Evolutionary conservation across 2,797 vertebrate genomes (phyloP).

Genomic region (Diplodus sargus): DNA sequence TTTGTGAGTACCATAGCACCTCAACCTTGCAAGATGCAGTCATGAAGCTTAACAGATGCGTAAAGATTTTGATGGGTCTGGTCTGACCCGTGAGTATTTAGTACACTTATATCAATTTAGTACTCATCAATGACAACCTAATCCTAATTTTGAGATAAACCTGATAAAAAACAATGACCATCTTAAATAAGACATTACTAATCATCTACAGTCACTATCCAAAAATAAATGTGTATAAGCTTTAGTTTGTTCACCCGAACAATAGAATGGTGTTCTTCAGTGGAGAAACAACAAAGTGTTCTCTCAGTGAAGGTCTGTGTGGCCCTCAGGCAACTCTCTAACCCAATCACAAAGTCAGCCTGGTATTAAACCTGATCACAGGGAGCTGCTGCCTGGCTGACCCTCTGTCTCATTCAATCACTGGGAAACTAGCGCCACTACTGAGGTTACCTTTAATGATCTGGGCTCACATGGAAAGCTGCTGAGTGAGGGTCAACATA

Average conservation of each 20-base stretch:
- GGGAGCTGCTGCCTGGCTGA: constrained; percentile 61
- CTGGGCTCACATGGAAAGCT: constrained; percentile 1
- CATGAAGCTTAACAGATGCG: too few species aligned
- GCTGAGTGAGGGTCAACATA: neutral
- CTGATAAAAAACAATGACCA: neutral
- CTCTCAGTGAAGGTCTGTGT: constrained; percentile 81
- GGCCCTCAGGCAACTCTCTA: constrained; percentile 81
- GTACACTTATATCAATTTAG: too few species aligned
- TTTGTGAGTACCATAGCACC: too few species aligned
- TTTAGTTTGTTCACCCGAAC: neutral
- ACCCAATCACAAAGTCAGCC: constrained; percentile 72
- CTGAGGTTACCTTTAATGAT: constrained; percentile 23
- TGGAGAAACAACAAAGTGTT: constrained; percentile 36
- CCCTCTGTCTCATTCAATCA: constrained; percentile 76
- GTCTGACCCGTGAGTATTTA: too few species aligned
- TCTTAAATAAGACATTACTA: neutral
- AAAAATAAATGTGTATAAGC: constrained; percentile 4
- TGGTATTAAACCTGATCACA: constrained; percentile 76
- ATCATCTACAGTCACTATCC: neutral
- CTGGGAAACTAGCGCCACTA: constrained; percentile 41
- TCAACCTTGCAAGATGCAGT: too few species aligned
- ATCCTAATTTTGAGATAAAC: neutral
- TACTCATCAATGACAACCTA: too few species aligned
- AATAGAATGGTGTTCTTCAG: constrained; percentile 18
- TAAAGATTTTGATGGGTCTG: too few species aligned